Percentiles rank a stretch among this genome's conserved stretches.
phyloP scores from a whole-genome alignment of 2,113 vertebrate species.

The Pseudorectes ferrugineus region DNA sequence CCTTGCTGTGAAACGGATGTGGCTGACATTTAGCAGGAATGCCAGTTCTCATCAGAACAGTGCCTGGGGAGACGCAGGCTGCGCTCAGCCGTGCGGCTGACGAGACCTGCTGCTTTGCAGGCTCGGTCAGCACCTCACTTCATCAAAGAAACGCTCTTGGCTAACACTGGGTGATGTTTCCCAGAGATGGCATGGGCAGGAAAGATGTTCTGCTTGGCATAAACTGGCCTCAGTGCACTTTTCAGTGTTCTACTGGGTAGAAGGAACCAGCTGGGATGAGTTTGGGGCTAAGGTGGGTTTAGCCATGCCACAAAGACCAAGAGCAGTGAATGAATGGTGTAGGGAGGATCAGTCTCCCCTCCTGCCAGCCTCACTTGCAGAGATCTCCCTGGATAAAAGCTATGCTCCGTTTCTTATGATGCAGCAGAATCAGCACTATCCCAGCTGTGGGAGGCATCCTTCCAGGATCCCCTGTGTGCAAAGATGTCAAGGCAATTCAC shows the following conservation, averaged over 20 bases:
- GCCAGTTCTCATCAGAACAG: neutral
- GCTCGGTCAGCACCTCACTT: constrained; percentile 10
- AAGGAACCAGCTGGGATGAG: neutral
- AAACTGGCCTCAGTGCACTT: neutral
- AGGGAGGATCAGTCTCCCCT: neutral
- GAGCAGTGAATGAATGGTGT: rapidly evolving
- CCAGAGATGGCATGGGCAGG: neutral
- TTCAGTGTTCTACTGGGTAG: neutral
- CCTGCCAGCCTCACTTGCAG: neutral
- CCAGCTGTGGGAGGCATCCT: neutral
- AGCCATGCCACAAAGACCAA: neutral
- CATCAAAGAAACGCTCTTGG: neutral
- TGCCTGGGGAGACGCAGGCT: constrained; percentile 6
- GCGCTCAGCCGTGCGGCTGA: neutral
- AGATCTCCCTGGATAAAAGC: neutral
- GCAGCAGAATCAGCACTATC: neutral
- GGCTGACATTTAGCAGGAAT: constrained; percentile 42
- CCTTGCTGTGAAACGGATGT: neutral
- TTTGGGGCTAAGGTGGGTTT: neutral
- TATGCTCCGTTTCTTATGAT: neutral
- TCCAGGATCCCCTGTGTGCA: neutral
- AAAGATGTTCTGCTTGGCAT: neutral
- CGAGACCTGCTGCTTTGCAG: neutral
- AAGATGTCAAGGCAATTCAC: neutral
- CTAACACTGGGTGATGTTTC: neutral